Evolutionary conservation across 2,113 vertebrate species (phyloP).

Genomic region (Trematocara unimaculatum): DNA sequence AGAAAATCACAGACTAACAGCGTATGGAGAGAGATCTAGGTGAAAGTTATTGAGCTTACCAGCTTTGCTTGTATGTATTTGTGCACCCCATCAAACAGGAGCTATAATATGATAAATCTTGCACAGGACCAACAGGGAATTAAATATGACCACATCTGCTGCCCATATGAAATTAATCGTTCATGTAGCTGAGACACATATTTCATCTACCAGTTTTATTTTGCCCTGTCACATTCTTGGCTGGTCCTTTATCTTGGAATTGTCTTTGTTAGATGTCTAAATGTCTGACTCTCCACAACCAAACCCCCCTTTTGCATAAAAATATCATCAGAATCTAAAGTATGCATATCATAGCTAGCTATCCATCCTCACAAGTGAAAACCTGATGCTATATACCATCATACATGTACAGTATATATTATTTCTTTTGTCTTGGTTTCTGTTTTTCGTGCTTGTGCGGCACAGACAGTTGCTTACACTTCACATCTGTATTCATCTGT

Average conservation of each 20-base stretch:
- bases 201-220: not conserved
- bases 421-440: not conserved
- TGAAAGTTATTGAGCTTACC: not conserved
- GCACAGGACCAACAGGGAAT: not conserved
- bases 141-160: constrained; percentile 1
- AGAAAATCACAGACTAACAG: not conserved
- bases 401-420: not conserved
- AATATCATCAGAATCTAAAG: not conserved
- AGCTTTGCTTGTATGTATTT: not conserved
- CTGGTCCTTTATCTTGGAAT: not conserved
- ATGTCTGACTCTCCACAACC: not conserved
- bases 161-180: constrained; percentile 12
- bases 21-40: not conserved
- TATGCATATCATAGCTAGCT: not conserved
- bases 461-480: not conserved
- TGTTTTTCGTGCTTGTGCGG: not conserved
- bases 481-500: not conserved
- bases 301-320: not conserved
- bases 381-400: not conserved
- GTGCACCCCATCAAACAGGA: not conserved
- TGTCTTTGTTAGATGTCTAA: not conserved
- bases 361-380: not conserved
- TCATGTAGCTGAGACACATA: not conserved
- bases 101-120: not conserved
- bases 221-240: constrained; percentile 21